These are phyloP conservation scores for Pica pica DNA, from an alignment of 2,113 vertebrate species.

Conservation along the genomic window DNA sequence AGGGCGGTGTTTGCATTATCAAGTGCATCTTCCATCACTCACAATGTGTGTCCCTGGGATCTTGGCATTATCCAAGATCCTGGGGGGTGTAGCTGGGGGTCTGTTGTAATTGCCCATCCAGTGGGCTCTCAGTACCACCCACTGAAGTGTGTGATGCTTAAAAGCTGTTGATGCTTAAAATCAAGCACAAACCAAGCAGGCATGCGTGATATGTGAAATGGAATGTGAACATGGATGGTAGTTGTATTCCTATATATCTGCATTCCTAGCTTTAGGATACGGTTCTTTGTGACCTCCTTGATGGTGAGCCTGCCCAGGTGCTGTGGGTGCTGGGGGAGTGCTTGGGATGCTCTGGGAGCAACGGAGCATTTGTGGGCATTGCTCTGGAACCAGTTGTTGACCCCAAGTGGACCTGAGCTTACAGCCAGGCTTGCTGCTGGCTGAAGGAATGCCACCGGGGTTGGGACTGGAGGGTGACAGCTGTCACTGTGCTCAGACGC, in stretches of 20 bases:
- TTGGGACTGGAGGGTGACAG: neutral
- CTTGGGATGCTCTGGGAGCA: neutral
- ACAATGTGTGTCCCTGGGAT: accelerated
- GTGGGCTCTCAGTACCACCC: neutral
- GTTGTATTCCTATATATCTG: neutral
- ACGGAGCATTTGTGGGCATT: accelerated
- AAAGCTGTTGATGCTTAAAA: neutral
- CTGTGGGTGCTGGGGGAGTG: neutral
- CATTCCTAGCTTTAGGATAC: neutral
- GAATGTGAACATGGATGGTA: neutral
- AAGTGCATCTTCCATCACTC: neutral
- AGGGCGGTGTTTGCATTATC: accelerated
- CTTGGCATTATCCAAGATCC: neutral
- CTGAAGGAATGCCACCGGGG: neutral
- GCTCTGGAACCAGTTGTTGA: neutral
- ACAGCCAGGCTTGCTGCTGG: neutral
- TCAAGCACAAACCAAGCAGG: neutral
- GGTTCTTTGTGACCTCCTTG: neutral
- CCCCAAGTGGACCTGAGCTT: neutral
- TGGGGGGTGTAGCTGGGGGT: neutral
- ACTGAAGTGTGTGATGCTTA: neutral
- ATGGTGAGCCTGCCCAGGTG: neutral
- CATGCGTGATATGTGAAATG: neutral
- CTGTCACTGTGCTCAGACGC: neutral
- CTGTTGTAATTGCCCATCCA: neutral